Evolutionary conservation across 1,140 invertebrate genomes (phyloP), one percentile per base, ranked within the genome.

Genomic region (Pteromalus puparum): DNA sequence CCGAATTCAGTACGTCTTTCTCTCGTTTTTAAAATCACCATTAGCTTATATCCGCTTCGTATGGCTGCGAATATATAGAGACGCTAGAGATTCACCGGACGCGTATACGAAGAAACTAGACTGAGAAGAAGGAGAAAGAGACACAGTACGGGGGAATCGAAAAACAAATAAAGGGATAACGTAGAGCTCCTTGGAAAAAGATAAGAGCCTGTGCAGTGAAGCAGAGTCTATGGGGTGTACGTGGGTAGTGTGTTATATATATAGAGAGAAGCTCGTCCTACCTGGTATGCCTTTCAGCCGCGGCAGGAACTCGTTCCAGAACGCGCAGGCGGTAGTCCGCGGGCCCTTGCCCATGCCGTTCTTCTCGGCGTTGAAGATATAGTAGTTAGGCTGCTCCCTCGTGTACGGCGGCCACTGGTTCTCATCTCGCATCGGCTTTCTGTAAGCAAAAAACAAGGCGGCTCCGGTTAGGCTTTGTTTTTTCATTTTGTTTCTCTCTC

Each of bases 261-360:
- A 53, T 81, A 84, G n/a, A n/a, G n/a, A n/a, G n/a, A n/a, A n/a
- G n/a, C n/a, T n/a, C n/a, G n/a, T n/a, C n/a, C n/a, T 93, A 96
- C 95, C 95, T 94, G 95, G 94, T 92, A 95, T 94, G 92, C 95
- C 96, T 91, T 95, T 95, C 84, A 98, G 95, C 91, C 96, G 95
- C 73, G 98, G 98, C 89, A 99, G 94, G 92, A 99, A 98, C 83
- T 98, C 95, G 89, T 98, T 98, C 98, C 98, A 99, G 93, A 99
- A 99, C 70, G 97, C 97, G 90, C 98, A 99, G 28, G 97, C 95
- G 65, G 97, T 96, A 72, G 97, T 96, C 73, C 97, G 93, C 1
- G 97, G 98, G 79, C 97, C 98, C 86, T 95, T 95, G 4, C 97
- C 97, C 15, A 95, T 93, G 38, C 95, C 96, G 73, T 92, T 93